These are phyloP conservation scores for Shargacucullia verbasci DNA, from an alignment of 2,888 invertebrate species.

Conservation along the genomic window DNA sequence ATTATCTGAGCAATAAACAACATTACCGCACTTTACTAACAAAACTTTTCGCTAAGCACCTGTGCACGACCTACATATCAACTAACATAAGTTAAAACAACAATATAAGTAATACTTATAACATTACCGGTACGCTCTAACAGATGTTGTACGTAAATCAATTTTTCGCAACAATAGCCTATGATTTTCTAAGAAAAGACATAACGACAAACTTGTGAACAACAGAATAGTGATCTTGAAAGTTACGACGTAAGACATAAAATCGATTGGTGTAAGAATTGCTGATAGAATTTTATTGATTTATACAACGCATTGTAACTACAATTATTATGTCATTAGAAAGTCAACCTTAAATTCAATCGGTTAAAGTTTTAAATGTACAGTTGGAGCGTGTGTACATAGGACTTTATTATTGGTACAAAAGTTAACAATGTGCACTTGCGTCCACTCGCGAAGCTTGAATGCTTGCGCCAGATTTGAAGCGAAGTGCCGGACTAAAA, in stretches of 20 bases:
- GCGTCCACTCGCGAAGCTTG: conserved; percentile 77
- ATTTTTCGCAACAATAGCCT: conserved; percentile 86
- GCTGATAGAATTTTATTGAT: conserved; percentile 45
- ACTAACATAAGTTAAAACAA: conserved; percentile 62
- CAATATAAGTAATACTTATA: conserved; percentile 63
- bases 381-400: conserved; percentile 27
- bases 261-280: conserved; percentile 36
- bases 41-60: conserved; percentile 51
- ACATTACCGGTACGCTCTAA: conserved; percentile 63
- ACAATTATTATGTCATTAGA: background rate
- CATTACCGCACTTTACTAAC: conserved; percentile 39
- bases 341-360: background rate
- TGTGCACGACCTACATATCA: conserved; percentile 60
- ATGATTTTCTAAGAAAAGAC: conserved; percentile 36
- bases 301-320: conserved; percentile 20
- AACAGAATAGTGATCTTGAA: conserved; percentile 48
- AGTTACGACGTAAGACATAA: conserved; percentile 29
- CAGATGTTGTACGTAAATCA: conserved; percentile 87
- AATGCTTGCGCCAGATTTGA: conserved; percentile 82
- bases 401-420: conserved; percentile 34
- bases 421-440: conserved; percentile 82
- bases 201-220: conserved; percentile 25
- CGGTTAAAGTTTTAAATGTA: accelerated
- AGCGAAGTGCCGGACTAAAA: conserved; percentile 72
- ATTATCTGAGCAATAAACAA: conserved; percentile 43